A percentile compares a stretch with the other conserved stretches of the same genome.
Evolutionary conservation across 1,140 invertebrate species (phyloP).

Genomic region (Drosophila tropicalis): DNA sequence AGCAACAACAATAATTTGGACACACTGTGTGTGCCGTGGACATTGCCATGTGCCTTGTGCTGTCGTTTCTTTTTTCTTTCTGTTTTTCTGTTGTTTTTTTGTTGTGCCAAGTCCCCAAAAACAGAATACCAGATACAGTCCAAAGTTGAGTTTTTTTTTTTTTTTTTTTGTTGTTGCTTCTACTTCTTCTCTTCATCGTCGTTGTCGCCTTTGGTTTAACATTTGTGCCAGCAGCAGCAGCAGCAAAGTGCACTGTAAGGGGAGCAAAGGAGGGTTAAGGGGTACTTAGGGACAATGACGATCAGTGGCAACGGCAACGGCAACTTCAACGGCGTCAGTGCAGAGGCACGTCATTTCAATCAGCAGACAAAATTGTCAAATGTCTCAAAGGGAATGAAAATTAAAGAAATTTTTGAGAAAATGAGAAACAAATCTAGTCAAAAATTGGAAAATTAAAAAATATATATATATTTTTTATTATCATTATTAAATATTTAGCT

Average conservation of each 20-base stretch:
- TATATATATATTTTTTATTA: too few relatives aligned
- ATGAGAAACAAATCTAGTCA: too few relatives aligned
- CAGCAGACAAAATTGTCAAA: constrained; percentile 1
- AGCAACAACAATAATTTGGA: constrained; percentile 23
- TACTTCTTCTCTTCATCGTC: constrained; percentile 50
- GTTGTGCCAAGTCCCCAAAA: constrained; percentile 49
- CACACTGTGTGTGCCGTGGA: constrained; percentile 12
- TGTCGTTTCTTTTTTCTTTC: background rate
- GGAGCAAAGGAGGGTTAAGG: background rate
- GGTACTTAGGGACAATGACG: constrained; percentile 7
- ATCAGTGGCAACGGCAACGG: background rate
- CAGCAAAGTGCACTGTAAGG: background rate
- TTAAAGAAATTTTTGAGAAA: too few relatives aligned
- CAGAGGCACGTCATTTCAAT: background rate
- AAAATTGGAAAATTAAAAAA: too few relatives aligned
- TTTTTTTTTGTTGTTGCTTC: constrained; percentile 20
- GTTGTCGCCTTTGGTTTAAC: constrained; percentile 41
- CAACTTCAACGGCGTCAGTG: background rate
- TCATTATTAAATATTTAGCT: too few relatives aligned
- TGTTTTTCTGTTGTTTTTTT: constrained; percentile 5
- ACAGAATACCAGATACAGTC: constrained; percentile 47
- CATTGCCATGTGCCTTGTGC: background rate
- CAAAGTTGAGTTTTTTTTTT: constrained; percentile 47
- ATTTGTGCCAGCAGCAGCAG: constrained; percentile 62
- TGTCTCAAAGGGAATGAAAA: too few relatives aligned